Conservation (phyloP, 2,797 vertebrate species). For the Halcyon smyrnensis region DNA sequence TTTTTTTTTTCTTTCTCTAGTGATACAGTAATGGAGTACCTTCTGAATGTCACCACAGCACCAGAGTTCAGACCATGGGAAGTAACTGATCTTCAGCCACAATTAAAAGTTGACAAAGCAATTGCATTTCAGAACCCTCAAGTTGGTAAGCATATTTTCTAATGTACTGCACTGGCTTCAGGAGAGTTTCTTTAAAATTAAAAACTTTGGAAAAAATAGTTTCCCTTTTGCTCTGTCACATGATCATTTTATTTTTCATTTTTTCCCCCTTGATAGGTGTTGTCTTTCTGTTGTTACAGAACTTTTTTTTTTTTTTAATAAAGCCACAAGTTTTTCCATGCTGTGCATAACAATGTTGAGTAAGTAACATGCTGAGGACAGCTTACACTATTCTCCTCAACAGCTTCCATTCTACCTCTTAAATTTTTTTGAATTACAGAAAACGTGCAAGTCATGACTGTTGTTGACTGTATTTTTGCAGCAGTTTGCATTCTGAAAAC, state of each 20-base stretch:
- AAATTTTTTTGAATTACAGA: not conserved
- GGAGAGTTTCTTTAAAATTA: not conserved
- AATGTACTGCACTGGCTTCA: not conserved
- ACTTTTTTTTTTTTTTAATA: not conserved
- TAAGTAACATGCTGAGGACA: not conserved
- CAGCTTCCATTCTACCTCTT: not conserved
- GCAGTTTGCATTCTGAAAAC: not conserved
- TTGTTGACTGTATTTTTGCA: not conserved
- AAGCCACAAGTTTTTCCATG: not conserved
- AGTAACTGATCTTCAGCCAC: constrained; percentile 82
- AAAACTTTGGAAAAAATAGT: not conserved
- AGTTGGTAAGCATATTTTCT: constrained; percentile 81
- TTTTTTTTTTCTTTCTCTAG: constrained; percentile 63
- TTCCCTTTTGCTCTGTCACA: not conserved
- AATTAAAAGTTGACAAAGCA: constrained; percentile 85
- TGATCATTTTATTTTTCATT: not conserved
- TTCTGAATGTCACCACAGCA: constrained; percentile 88
- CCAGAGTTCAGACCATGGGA: constrained; percentile 93
- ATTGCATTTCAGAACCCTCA: constrained; percentile 87
- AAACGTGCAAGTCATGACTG: not conserved
- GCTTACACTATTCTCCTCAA: not conserved
- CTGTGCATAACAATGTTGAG: fast-evolving
- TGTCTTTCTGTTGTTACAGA: not conserved
- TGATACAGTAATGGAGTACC: constrained; percentile 87
- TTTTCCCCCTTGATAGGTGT: not conserved